Evolutionary conservation across 2,888 invertebrate species (phyloP), one percentile per base, ranked within the genome.

Genomic region (Patella caerulea): DNA sequence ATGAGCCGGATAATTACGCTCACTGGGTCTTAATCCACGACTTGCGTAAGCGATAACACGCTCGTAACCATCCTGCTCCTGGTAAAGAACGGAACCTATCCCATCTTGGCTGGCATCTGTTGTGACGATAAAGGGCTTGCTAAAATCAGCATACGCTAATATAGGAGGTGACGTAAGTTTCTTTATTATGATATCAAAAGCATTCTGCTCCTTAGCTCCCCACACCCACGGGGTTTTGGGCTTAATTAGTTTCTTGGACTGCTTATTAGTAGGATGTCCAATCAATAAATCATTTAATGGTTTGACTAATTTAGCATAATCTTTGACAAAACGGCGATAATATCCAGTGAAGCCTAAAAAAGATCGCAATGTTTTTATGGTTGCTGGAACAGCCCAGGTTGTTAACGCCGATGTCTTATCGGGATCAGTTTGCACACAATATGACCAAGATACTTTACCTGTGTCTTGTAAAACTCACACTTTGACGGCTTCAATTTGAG

Each of bases 391-490:
- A 82, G 24, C 24, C 24, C 24, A 24, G 24, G 24, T 24, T 24
- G 24, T 24, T 24, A 24, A 24, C 24, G 24, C 24, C 24, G 24
- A 24, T 24, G 1, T 24, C 24, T 24, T 24, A 24, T 24, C 24
- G 24, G 24, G 24, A 24, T 24, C 24, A 24, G 24, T 24, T 24
- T 24, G 24, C 24, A 24, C 24, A 24, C 78, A 3, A 81, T 54
- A 45, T 79, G 75, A 14, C 79, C 83, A n/a, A 83, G 55, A 72
- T 74, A 83, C 24, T 79, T 81, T 7, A 83, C 80, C 65, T 72
- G 70, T 14, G 29, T 19, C 71, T 77, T 11, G 17, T 78, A 59
- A 19, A 83, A 80, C 14, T 54, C 45, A 59, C 78, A 78, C 34
- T 81, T 81, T 52, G 78, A 72, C 19, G 78, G 71, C 24, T 76